These are phyloP conservation scores for Drosophila azteca DNA, from an alignment of 1,140 invertebrate genomes.

Conservation along the genomic window DNA sequence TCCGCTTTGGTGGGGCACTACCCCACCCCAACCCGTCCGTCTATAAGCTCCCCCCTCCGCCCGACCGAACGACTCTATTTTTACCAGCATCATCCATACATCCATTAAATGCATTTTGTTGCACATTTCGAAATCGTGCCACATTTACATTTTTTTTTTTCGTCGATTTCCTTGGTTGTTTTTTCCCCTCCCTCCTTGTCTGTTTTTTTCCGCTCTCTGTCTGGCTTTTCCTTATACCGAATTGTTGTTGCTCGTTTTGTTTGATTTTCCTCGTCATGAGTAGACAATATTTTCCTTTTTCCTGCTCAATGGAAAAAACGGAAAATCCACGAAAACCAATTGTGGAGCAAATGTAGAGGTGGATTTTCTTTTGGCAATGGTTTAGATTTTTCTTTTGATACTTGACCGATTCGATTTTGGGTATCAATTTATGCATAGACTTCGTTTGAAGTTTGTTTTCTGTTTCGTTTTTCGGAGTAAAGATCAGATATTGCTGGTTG, in stretches of 20 bases:
- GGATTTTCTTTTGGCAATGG: conserved; percentile 43
- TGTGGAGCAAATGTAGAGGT: conserved; percentile 33
- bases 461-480: conserved; percentile 7
- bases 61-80: conserved; percentile 47
- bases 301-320: conserved; percentile 15
- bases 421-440: conserved; percentile 1
- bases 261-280: conserved; percentile 52
- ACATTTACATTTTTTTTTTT: conserved; percentile 76
- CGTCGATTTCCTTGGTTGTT: conserved; percentile 49
- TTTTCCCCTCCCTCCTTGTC: background rate
- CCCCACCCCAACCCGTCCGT: conserved; percentile 25
- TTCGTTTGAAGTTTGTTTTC: conserved; percentile 32
- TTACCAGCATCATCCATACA: conserved; percentile 45
- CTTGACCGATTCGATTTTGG: conserved; percentile 18
- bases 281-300: conserved; percentile 60
- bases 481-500: conserved; percentile 32
- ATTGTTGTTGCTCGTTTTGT: conserved; percentile 59
- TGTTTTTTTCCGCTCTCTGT: conserved; percentile 40
- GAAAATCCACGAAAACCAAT: conserved; percentile 39
- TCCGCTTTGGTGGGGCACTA: conserved; percentile 36
- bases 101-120: conserved; percentile 77
- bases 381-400: conserved; percentile 48
- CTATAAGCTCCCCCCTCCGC: conserved; percentile 18
- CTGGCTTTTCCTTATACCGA: conserved; percentile 43
- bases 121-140: conserved; percentile 78